Percentiles rank a stretch among this genome's conserved stretches.
Conservation (phyloP, 1,140 invertebrate species). For the Drosophila sucinea region DNA sequence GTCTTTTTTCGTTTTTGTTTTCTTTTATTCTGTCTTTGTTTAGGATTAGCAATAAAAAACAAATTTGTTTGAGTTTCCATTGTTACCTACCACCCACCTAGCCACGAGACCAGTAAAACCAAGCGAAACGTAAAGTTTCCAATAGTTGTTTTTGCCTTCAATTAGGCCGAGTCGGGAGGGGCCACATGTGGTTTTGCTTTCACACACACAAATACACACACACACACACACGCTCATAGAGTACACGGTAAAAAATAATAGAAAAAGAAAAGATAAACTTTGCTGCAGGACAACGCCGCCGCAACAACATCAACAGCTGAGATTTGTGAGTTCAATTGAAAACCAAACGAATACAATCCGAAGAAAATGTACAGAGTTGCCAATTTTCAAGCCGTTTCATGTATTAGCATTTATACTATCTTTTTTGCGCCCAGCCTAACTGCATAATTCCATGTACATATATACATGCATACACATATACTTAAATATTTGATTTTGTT, state of each 20-base stretch:
- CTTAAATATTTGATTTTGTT: slow-evolving; percentile 46
- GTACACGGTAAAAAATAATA: not conserved
- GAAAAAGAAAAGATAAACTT: slow-evolving; percentile 25
- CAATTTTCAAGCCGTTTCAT: slow-evolving; percentile 44
- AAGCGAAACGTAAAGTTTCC: slow-evolving; percentile 3
- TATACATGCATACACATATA: slow-evolving; percentile 25
- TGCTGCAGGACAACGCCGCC: slow-evolving; percentile 59
- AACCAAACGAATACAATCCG: slow-evolving; percentile 39
- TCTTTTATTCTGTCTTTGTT: not conserved
- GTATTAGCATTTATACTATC: slow-evolving; percentile 35
- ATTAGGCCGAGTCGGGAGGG: slow-evolving; percentile 53
- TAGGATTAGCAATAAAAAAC: not conserved
- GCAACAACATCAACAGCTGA: slow-evolving; percentile 47
- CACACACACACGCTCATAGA: slow-evolving; percentile 16
- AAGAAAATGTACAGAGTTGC: slow-evolving; percentile 47
- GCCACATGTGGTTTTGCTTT: slow-evolving; percentile 64
- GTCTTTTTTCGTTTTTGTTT: not conserved
- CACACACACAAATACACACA: slow-evolving; percentile 27
- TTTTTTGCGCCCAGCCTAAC: slow-evolving; percentile 63
- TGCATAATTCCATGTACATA: slow-evolving; percentile 35
- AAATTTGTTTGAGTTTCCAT: slow-evolving; percentile 14
- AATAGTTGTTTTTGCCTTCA: slow-evolving; percentile 5
- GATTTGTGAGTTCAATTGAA: slow-evolving; percentile 65
- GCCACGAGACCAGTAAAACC: slow-evolving; percentile 6
- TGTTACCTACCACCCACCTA: not conserved